A percentile compares a stretch with the other conserved stretches of the same genome.
phyloP scores from a whole-genome alignment of 2,888 invertebrate genomes.

The Eupithecia subfuscata region DNA sequence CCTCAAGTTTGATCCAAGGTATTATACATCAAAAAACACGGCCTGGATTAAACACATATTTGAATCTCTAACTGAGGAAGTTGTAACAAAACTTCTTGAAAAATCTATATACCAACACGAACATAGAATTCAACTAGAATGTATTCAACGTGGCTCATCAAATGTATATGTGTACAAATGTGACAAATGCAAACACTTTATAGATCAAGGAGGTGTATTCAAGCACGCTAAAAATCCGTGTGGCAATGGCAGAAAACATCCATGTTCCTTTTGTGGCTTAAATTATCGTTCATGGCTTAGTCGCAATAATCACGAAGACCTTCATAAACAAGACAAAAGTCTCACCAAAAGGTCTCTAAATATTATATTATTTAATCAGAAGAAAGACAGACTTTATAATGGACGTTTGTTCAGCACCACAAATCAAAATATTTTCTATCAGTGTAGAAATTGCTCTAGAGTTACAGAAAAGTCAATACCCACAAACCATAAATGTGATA shows the following conservation, averaged over 20 bases:
- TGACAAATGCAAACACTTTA: conserved; percentile 58
- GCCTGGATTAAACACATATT: conserved; percentile 67
- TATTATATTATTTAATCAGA: conserved; percentile 63
- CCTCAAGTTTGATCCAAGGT: conserved; percentile 61
- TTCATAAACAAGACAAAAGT: conserved; percentile 50
- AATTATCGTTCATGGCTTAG: conserved; percentile 54
- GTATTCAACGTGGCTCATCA: conserved; percentile 58
- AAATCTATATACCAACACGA: conserved; percentile 66
- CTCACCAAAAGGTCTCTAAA: conserved; percentile 53
- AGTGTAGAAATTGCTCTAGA: conserved; percentile 66
- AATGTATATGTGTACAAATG: conserved; percentile 64
- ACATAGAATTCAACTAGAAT: conserved; percentile 64
- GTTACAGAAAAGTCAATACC: conserved; percentile 54
- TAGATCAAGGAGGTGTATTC: conserved; percentile 55
- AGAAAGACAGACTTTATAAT: conserved; percentile 54
- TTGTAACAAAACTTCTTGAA: conserved; percentile 50
- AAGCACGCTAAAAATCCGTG: conserved; percentile 57
- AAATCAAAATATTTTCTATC: conserved; percentile 59
- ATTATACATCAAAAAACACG: conserved; percentile 58
- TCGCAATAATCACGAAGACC: conserved; percentile 56
- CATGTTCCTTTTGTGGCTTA: conserved; percentile 62
- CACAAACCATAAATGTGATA: conserved; percentile 55
- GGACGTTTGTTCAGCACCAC: conserved; percentile 46
- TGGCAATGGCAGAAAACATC: conserved; percentile 51
- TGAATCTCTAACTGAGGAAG: conserved; percentile 48